Conservation (phyloP, 2,888 invertebrate species). For the Druceiella hillmani region DNA sequence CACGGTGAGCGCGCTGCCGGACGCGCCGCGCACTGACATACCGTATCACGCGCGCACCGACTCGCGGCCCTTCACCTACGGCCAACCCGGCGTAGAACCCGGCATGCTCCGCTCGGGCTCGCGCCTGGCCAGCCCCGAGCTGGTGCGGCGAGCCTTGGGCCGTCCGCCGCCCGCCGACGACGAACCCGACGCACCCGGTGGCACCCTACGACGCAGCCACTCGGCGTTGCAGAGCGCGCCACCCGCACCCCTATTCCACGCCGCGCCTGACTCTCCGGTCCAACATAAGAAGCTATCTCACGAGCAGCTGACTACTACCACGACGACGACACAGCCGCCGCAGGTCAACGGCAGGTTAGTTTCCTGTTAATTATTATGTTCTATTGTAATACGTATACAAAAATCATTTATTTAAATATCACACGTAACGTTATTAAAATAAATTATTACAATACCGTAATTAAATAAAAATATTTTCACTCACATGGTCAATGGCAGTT, state of each 20-base stretch:
- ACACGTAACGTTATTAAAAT: too few species aligned
- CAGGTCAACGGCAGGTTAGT: constrained; percentile 41
- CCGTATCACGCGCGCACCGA: constrained; percentile 90
- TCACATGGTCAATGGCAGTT: too few species aligned
- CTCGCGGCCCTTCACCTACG: constrained; percentile 86
- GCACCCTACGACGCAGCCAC: constrained; percentile 35
- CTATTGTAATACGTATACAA: too few species aligned
- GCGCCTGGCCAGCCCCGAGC: constrained; percentile 76
- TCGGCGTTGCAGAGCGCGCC: constrained; percentile 11
- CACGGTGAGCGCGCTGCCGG: constrained; percentile 79
- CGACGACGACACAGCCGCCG: constrained; percentile 29
- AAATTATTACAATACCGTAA: too few species aligned
- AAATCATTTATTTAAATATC: too few species aligned
- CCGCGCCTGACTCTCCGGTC: constrained; percentile 31
- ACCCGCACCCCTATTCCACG: constrained; percentile 28
- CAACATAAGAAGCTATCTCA: constrained; percentile 39
- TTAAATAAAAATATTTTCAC: too few species aligned
- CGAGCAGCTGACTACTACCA: constrained; percentile 40
- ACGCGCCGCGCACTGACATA: constrained; percentile 54
- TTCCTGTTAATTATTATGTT: too few species aligned
- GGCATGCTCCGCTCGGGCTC: constrained; percentile 66
- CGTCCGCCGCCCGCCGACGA: constrained; percentile 25
- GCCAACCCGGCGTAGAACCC: constrained; percentile 54
- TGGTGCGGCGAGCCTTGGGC: constrained; percentile 69
- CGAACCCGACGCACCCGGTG: constrained; percentile 29